Percentiles rank a stretch among this genome's conserved stretches.
Evolutionary conservation across 2,888 invertebrate genomes (phyloP).

Genomic region (Drosophila quinaria): DNA sequence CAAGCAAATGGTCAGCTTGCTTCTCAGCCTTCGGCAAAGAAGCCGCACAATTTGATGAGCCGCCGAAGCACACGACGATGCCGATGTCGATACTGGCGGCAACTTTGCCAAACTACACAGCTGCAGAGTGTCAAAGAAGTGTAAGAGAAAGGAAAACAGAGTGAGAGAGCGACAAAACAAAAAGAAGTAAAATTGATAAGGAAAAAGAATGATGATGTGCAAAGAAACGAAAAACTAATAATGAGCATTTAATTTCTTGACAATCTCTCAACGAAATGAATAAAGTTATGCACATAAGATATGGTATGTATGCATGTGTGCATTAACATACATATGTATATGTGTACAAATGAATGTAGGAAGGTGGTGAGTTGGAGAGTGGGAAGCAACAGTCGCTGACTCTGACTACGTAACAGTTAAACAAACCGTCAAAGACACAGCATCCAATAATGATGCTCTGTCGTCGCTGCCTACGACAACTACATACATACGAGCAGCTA

Average conservation of each 20-base stretch:
- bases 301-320: too few relatives aligned
- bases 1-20: conserved; percentile 37
- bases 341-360: neutral
- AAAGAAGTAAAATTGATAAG: conserved; percentile 53
- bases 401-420: conserved; percentile 53
- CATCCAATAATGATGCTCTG: conserved; percentile 15
- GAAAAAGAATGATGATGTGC: conserved; percentile 41
- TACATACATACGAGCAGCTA: conserved; percentile 34
- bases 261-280: conserved; percentile 63
- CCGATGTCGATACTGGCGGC: neutral
- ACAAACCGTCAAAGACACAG: conserved; percentile 34
- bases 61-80: conserved; percentile 40
- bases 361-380: conserved; percentile 8
- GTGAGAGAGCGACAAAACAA: neutral
- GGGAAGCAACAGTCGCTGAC: conserved; percentile 53
- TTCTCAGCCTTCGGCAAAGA: conserved; percentile 43
- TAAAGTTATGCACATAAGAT: conserved; percentile 48
- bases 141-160: neutral
- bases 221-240: conserved; percentile 49
- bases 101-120: neutral
- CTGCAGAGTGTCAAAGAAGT: neutral
- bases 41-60: conserved; percentile 58
- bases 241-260: conserved; percentile 69
- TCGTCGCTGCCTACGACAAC: conserved; percentile 19
- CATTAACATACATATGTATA: neutral